Percentiles rank a stretch among this genome's conserved stretches.
Conservation (phyloP, 2,888 invertebrate genomes). For the Hyposoter dolosus region DNA sequence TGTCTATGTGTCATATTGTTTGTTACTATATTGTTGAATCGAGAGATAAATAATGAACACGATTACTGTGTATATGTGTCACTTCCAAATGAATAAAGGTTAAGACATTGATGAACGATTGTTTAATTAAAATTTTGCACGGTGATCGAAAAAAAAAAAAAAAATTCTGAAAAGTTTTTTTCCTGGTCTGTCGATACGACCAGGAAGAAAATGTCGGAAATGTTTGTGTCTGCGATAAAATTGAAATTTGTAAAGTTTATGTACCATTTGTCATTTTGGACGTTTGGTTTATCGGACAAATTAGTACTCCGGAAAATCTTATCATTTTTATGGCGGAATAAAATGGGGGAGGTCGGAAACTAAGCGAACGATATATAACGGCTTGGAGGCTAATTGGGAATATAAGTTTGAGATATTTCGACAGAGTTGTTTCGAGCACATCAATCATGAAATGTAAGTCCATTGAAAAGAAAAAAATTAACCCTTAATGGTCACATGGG, state of each 20-base stretch:
- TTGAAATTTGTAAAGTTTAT: background rate
- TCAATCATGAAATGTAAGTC: background rate
- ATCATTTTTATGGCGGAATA: background rate
- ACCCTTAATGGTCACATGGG: too few species aligned
- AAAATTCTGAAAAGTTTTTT: background rate
- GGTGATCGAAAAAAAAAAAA: background rate
- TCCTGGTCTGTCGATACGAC: background rate
- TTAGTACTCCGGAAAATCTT: background rate
- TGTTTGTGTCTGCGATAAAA: background rate
- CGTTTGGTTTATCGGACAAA: background rate
- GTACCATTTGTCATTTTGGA: background rate
- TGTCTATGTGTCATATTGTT: conserved; percentile 78
- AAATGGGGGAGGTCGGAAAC: background rate
- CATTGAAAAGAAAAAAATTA: background rate
- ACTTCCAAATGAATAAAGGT: conserved; percentile 78
- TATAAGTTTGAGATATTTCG: background rate
- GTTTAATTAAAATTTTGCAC: background rate
- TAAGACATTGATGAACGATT: conserved; percentile 20
- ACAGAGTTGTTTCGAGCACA: background rate
- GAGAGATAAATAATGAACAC: conserved; percentile 20
- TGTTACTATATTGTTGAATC: conserved; percentile 78
- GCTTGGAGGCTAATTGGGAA: background rate
- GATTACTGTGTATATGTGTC: conserved; percentile 80
- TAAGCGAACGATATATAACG: background rate
- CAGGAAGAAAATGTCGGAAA: background rate